Evolutionary conservation across 2,888 invertebrate genomes (phyloP).

Genomic region (Drosophila parthenogenetica): DNA sequence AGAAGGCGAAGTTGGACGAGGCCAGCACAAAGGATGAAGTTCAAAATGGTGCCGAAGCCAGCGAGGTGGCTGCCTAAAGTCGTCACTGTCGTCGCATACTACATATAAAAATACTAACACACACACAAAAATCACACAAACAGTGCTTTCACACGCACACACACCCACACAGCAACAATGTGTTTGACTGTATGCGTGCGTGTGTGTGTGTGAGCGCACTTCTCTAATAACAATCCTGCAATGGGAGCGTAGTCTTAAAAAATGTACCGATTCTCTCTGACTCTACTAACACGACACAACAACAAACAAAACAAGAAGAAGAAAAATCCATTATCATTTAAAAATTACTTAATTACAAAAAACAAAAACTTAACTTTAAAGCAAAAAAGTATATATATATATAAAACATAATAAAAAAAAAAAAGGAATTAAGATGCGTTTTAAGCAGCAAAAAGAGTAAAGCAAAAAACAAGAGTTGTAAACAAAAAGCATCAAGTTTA

Average conservation of each 20-base stretch:
- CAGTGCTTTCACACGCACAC: constrained; percentile 31
- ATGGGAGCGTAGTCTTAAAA: constrained; percentile 71
- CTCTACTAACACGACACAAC: constrained; percentile 56
- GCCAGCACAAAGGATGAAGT: constrained; percentile 84
- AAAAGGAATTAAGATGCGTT: constrained; percentile 65
- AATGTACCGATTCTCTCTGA: constrained; percentile 67
- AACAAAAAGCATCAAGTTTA: constrained; percentile 66
- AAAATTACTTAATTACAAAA: constrained; percentile 66
- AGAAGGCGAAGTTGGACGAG: constrained; percentile 85
- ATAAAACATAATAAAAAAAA: constrained; percentile 39
- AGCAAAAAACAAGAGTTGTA: constrained; percentile 53
- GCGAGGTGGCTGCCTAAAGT: constrained; percentile 85
- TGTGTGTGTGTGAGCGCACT: constrained; percentile 32
- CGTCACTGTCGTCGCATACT: constrained; percentile 43
- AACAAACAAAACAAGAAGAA: constrained; percentile 34
- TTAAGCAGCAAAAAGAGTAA: constrained; percentile 55
- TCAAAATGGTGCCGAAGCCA: constrained; percentile 85
- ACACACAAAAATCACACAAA: constrained; percentile 56
- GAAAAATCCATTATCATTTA: constrained; percentile 77
- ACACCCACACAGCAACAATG: constrained; percentile 4
- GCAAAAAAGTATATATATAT: constrained; percentile 66
- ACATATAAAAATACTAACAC: constrained; percentile 73
- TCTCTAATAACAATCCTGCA: constrained; percentile 72
- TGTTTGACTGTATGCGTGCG: background rate
- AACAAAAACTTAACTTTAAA: constrained; percentile 71